These are phyloP conservation scores for Cryptophagus acutangulus DNA, from an alignment of 2,888 invertebrate genomes.

Conservation along the genomic window DNA sequence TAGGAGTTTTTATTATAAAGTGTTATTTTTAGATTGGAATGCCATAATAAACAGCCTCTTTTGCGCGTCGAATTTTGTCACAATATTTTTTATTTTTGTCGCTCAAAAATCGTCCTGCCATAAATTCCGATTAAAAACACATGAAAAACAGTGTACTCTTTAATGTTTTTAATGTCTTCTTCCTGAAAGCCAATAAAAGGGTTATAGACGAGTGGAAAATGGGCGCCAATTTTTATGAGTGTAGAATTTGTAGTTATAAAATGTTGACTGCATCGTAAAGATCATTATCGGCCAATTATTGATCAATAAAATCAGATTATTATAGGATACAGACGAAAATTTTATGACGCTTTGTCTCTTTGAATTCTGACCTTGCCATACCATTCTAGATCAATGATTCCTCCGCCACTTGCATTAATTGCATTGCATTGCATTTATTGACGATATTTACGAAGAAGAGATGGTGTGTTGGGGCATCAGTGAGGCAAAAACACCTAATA, in stretches of 20 bases:
- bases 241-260: conserved; percentile 40
- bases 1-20: neutral
- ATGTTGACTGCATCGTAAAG: conserved; percentile 36
- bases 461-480: conserved; percentile 1
- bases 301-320: conserved; percentile 40
- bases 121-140: no score
- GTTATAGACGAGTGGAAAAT: conserved; percentile 17
- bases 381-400: no score
- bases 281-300: conserved; percentile 42
- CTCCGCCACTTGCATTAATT: no score
- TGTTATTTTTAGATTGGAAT: conserved; percentile 1
- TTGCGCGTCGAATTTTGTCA: no score
- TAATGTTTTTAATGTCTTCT: no score
- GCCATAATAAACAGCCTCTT: neutral
- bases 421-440: no score
- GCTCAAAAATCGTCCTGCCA: no score
- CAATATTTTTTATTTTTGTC: no score
- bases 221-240: conserved; percentile 38
- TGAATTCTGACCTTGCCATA: no score
- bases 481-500: conserved; percentile 35
- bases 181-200: no score
- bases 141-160: no score
- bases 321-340: conserved; percentile 30
- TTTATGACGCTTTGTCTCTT: conserved; percentile 28
- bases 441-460: no score